Evolutionary conservation across 1,140 invertebrate genomes (phyloP), one percentile per base, ranked within the genome.

Genomic region (Drosophila ananassae): DNA sequence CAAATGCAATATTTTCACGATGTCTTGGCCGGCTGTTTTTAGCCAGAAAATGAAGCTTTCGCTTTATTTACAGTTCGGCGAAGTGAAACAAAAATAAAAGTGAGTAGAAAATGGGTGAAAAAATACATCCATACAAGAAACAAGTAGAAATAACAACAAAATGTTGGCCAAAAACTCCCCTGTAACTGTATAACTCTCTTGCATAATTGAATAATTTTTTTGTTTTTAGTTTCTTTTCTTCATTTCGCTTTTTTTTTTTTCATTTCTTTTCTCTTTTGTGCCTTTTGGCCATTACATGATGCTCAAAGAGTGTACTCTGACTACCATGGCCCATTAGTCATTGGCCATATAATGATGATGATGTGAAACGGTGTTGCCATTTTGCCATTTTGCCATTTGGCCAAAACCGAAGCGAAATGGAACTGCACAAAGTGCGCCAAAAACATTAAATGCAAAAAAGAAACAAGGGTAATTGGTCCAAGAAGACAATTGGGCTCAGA

Each of bases 241-340:
- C 46, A 41, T 59, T 74, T 66, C 28, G 60, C 60, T 74, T 74
- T 66, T 66, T 58, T 34, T 13, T 39, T 56, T 54, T 68, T 44
- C 62, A 44, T 44, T 24, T 62, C 46, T 9, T 34, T 57, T 69
- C 57, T 56, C 63, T 46, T 69, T 69, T 47, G 22, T 69, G 53
- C 30, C 56, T 48, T 48, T 68, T 74, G 66, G 62, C 57, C 61
- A 81, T 87, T 87, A 75, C 82, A 85, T 87, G 82, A 85, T 83
- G 77, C 67, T 60, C 53, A 30, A 44, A 37, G 5, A 28, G 1
- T 28, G 34, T n/a, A 9, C 34, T 37, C 52, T 41, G 34, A 30
- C 39, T 63, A 55, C 51, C 39, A 55, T 52, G 53, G 75, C 76
- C 69, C 71, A 74, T 83, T 68, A 79, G 79, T 78, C 56, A 83